Evolutionary conservation across 92 coral and sea anemone species (phyloP).

Genomic region (Zoanthus sociatus): DNA sequence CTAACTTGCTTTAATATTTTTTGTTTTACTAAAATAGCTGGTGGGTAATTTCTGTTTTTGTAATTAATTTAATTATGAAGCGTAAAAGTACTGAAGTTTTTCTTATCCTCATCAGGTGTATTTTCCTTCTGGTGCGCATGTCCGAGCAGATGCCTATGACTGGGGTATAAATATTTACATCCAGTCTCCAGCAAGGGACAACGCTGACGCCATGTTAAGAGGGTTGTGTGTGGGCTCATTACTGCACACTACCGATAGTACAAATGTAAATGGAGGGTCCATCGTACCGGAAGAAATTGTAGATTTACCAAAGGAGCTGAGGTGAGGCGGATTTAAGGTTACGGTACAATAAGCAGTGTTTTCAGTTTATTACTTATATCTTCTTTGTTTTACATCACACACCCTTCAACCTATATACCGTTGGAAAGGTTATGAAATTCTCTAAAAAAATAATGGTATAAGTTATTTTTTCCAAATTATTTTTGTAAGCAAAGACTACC

Average conservation of each 20-base stretch:
- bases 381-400: too few species aligned
- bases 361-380: too few species aligned
- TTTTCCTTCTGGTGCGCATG: constrained; percentile 82
- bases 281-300: constrained; percentile 18
- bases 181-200: constrained; percentile 76
- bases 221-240: constrained; percentile 38
- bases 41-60: too few species aligned
- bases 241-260: not conserved
- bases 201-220: constrained; percentile 38
- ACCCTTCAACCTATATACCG: too few species aligned
- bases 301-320: constrained; percentile 14
- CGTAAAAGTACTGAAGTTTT: not conserved
- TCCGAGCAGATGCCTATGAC: constrained; percentile 80
- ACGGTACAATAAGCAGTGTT: too few species aligned
- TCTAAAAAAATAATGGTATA: too few species aligned
- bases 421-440: too few species aligned
- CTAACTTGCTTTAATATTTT: too few species aligned
- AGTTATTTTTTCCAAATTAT: too few species aligned
- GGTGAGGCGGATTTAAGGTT: constrained; percentile 42
- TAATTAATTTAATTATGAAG: too few species aligned
- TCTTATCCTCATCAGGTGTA: constrained; percentile 63
- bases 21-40: too few species aligned
- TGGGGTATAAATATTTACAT: constrained; percentile 92
- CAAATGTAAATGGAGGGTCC: constrained; percentile 49
- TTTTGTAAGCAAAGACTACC: too few species aligned